phyloP scores from a whole-genome alignment of 2,888 invertebrate genomes.

The Lasioglossum marginatum region DNA sequence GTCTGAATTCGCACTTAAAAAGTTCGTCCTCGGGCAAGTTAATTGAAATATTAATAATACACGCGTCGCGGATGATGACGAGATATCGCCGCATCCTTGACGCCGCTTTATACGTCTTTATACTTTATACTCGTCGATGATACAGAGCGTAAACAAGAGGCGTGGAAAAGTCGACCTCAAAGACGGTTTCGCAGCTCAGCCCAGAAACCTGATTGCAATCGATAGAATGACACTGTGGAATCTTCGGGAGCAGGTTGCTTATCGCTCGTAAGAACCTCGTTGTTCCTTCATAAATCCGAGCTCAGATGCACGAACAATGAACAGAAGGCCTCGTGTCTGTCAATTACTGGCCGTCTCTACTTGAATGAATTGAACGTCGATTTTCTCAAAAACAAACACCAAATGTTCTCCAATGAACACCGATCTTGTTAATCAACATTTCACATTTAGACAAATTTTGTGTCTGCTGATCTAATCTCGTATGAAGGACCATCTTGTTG shows the following conservation, averaged over 20 bases:
- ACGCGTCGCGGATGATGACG: background rate
- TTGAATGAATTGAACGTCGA: background rate
- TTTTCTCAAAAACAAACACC: background rate
- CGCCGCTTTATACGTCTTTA: background rate
- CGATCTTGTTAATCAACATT: background rate
- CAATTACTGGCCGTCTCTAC: background rate
- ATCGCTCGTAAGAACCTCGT: background rate
- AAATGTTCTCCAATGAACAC: background rate
- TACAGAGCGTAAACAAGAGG: background rate
- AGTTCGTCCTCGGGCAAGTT: background rate
- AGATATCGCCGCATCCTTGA: background rate
- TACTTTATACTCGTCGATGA: background rate
- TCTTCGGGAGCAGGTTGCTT: background rate
- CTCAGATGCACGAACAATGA: background rate
- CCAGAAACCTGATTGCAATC: background rate
- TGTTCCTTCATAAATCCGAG: background rate
- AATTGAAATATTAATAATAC: background rate
- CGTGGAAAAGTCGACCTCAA: background rate
- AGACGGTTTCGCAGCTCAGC: background rate
- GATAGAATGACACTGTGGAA: background rate
- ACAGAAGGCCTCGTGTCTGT: background rate
- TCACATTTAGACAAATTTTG: background rate
- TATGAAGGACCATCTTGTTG: background rate
- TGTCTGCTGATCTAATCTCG: background rate
- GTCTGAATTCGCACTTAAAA: background rate